phyloP scores from a whole-genome alignment of 2,888 invertebrate species.

The Catocala sponsa region DNA sequence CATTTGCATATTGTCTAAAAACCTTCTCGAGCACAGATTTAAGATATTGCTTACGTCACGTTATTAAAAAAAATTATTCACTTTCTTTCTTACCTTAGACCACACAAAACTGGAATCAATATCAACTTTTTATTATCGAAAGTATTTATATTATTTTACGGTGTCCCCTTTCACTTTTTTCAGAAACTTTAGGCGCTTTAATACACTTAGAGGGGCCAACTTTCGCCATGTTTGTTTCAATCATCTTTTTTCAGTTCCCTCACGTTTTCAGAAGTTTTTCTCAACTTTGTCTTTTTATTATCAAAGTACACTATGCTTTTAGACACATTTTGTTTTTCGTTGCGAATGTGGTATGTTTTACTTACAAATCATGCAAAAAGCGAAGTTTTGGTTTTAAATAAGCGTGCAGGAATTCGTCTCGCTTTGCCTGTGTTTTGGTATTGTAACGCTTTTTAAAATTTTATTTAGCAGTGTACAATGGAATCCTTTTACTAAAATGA shows the following conservation, averaged over 20 bases:
- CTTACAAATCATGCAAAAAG: conserved; percentile 29
- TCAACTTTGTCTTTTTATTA: conserved; percentile 63
- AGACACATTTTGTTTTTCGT: conserved; percentile 51
- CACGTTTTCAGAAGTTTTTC: conserved; percentile 65
- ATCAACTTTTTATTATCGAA: conserved; percentile 85
- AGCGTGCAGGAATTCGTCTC: conserved; percentile 1
- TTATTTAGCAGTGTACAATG: neutral
- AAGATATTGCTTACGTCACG: no score
- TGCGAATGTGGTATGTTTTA: conserved; percentile 34
- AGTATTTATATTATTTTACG: conserved; percentile 86
- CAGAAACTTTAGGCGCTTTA: conserved; percentile 78
- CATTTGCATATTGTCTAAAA: no score
- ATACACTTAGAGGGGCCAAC: conserved; percentile 84
- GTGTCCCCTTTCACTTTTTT: conserved; percentile 79
- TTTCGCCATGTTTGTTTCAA: conserved; percentile 78
- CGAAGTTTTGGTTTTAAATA: conserved; percentile 25
- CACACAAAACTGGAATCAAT: conserved; percentile 62
- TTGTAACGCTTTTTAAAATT: neutral
- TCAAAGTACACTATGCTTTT: conserved; percentile 63
- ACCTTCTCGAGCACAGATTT: no score
- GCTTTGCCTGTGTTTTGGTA: neutral
- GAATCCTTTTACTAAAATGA: neutral
- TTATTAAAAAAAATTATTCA: neutral
- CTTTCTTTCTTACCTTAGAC: conserved; percentile 38
- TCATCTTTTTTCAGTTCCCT: conserved; percentile 74